Percentiles rank a stretch among this genome's conserved stretches.
phyloP scores from a whole-genome alignment of 2,113 vertebrate species.

The Oncorhynchus mykiss region DNA sequence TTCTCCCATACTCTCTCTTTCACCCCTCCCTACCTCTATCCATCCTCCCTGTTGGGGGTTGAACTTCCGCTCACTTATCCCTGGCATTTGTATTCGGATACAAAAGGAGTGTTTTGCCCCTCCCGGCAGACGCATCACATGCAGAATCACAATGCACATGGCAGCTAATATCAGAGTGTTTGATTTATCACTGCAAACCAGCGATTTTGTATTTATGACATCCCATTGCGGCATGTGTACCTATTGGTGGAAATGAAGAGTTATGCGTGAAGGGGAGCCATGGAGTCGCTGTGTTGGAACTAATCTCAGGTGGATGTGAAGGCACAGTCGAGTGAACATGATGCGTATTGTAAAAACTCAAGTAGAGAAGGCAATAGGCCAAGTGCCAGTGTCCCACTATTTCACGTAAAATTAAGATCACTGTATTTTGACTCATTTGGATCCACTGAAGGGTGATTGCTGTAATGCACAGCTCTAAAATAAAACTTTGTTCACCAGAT shows the following conservation, averaged over 20 bases:
- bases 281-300: too few relatives aligned
- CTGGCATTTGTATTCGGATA: constrained; percentile 46
- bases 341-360: too few relatives aligned
- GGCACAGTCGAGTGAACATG: too few relatives aligned
- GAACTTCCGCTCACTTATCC: constrained; percentile 53
- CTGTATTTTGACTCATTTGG: too few relatives aligned
- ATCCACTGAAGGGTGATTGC: too few relatives aligned
- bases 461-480: too few relatives aligned
- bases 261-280: too few relatives aligned
- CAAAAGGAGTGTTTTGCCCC: constrained; percentile 39
- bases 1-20: constrained; percentile 14
- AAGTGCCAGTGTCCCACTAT: too few relatives aligned
- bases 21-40: constrained; percentile 23
- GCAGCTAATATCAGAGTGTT: constrained; percentile 55
- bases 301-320: too few relatives aligned
- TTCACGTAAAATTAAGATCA: too few relatives aligned
- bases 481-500: too few relatives aligned
- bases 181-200: constrained; percentile 59
- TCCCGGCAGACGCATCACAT: constrained; percentile 52
- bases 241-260: constrained; percentile 11
- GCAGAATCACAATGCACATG: constrained; percentile 53
- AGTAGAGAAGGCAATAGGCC: too few relatives aligned
- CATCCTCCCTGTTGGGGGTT: constrained; percentile 39
- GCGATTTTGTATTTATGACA: constrained; percentile 66
- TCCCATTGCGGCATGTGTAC: constrained; percentile 27